A percentile compares a stretch with the other conserved stretches of the same genome.
phyloP scores from a whole-genome alignment of 2,113 vertebrate species.

The Aldabrachelys gigantea region DNA sequence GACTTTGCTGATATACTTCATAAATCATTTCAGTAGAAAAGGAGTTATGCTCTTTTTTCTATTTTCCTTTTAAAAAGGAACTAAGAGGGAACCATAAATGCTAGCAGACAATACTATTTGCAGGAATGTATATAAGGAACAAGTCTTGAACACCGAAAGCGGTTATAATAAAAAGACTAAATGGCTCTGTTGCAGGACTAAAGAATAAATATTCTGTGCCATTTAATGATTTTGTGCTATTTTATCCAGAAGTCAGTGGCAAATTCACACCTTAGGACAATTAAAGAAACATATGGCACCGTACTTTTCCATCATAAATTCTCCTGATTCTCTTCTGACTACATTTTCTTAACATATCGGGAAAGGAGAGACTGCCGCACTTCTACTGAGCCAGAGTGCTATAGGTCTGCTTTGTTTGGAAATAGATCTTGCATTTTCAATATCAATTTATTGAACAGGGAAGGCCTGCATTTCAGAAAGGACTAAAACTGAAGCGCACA shows the following conservation, averaged over 20 bases:
- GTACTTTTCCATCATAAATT: neutral
- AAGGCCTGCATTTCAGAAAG: neutral
- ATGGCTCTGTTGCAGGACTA: slow-evolving; percentile 19
- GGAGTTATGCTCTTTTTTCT: neutral
- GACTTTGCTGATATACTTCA: slow-evolving; percentile 1
- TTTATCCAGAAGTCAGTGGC: slow-evolving; percentile 2
- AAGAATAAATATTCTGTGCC: slow-evolving; percentile 10
- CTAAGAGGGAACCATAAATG: neutral
- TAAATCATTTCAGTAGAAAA: neutral
- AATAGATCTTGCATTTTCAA: neutral
- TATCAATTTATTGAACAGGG: neutral
- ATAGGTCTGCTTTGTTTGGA: neutral
- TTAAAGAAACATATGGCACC: neutral
- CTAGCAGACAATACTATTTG: slow-evolving; percentile 48
- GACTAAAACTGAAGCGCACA: neutral
- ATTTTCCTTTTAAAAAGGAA: neutral
- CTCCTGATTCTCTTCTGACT: neutral
- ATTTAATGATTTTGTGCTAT: neutral
- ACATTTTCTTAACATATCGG: neutral
- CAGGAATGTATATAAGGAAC: slow-evolving; percentile 21
- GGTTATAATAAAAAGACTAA: slow-evolving; percentile 45
- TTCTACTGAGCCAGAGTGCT: neutral
- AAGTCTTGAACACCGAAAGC: neutral
- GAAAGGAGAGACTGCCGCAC: neutral
- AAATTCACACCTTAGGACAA: neutral